Evolutionary conservation across 92 coral and sea anemone genomes (phyloP), one percentile per base, ranked within the genome.

Genomic region (Chrysogorgia sp.): DNA sequence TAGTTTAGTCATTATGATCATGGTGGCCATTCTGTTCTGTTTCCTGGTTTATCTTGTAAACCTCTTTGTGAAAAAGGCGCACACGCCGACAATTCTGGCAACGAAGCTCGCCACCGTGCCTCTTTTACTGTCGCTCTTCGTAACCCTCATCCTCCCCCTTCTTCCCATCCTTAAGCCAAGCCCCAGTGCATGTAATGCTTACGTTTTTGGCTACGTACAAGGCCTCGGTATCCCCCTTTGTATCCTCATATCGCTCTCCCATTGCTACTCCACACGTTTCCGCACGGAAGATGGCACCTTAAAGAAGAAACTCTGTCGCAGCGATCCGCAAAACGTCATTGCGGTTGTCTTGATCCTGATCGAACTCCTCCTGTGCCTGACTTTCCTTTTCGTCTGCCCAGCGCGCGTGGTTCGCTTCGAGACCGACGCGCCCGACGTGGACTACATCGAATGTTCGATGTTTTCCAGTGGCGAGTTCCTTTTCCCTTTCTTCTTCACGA

Each of bases 381-480:
- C 91, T 10, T 71, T 91, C 28, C 82, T 83, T 2, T 15, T 86
- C 35, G 34, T 81, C 21, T 53, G 77, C 0, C 97, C 99, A 2
- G 92, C 89, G 74, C 84, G 81, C 29, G 92, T 96, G 30, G 60
- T 49, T 57, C 88, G 90, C 48, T 75, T 66, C 32, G 85, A 85
- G 0, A 91, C 96, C 1, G 90, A 84, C 17, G 97, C 85, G 40
- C 88, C 91, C 0, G 85, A 82, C 58, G 89, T 92, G 1, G 97
- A 86, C 35, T 96, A 92, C 83, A 86, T 96, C 71, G 99, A 96
- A 79, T 96, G 99, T 79, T 89, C 96, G 22, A 64, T 85, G 57
- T 93, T 89, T 76, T 85, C 92, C 9, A 74, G 84, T 34, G 88
- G 75, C 68, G 90, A 92, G 71, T 89, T 96, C 69, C 52, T 92